A percentile compares a stretch with the other conserved stretches of the same genome.
phyloP scores from a whole-genome alignment of 2,888 invertebrate genomes.

The Eueremaeus valkanovi region DNA sequence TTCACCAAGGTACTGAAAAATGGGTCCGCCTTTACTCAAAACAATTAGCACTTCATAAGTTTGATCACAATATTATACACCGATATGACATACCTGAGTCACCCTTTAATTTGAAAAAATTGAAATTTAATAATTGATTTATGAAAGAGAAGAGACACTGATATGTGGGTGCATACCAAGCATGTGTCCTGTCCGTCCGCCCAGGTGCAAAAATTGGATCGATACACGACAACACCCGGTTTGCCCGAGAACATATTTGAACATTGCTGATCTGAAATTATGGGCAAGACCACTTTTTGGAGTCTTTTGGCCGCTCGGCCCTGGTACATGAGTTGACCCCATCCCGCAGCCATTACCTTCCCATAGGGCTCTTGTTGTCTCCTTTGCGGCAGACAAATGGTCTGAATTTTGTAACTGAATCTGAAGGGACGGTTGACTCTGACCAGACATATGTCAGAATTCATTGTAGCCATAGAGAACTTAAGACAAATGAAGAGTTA shows the following conservation, averaged over 20 bases:
- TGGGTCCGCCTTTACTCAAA: constrained; percentile 25
- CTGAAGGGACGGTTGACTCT: constrained; percentile 74
- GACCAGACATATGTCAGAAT: constrained; percentile 64
- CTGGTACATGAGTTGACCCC: not conserved
- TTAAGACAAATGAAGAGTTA: not conserved
- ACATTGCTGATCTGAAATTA: constrained; percentile 24
- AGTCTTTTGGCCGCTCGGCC: not conserved
- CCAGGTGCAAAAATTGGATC: constrained; percentile 28
- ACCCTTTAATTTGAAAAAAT: not conserved
- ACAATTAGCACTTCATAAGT: not conserved
- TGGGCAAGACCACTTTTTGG: constrained; percentile 28
- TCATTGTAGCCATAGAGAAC: not conserved
- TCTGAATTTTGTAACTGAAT: constrained; percentile 56
- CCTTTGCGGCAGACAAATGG: constrained; percentile 51
- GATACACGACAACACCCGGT: not conserved
- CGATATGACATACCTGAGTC: not conserved
- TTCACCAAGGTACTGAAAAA: not conserved
- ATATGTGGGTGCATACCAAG: not conserved
- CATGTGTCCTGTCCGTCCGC: not conserved
- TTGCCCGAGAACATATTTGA: not conserved
- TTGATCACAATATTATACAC: not conserved
- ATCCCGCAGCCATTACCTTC: constrained; percentile 5
- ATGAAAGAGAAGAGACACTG: not conserved
- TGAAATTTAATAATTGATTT: not conserved
- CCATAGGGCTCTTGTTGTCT: not conserved